Base-by-base conservation (phyloP, 2,888 invertebrate species). In the Stenodema calcarata region DNA sequence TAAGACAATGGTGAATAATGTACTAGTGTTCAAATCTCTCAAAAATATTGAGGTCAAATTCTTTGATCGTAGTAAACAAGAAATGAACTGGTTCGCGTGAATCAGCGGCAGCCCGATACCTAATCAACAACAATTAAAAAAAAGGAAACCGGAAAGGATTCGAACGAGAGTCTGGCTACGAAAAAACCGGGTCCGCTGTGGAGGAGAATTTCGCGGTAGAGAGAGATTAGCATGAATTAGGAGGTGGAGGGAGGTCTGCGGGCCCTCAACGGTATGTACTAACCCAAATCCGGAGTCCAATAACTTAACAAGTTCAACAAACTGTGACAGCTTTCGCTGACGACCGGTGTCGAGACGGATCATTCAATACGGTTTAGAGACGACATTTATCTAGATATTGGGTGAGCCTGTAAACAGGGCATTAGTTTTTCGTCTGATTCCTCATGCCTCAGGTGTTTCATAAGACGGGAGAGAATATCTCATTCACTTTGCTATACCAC, bases 201-300 rank as follows among this genome's bases (percentile, higher is more conserved):
- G 44, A 44, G 78, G n/a, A 44, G 78, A 78, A 78, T 78, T 78
- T 78, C 78, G 78, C 78, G 27, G 78, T 35, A 78, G 62, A 62
- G 62, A 44, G 44, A 27, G 44, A 78, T 78, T 78, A 78, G 78
- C 78, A 78, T 78, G 78, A 78, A 78, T 78, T 78, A 78, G 18
- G 23, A 78, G 44, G 18, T 11, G 23, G 73, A 35, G 7, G 78
- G 18, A 44, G 44, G 11, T 23, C 44, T 7, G 18, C 9, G 35
- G 75, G 75, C 11, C 78, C n/a, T 78, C 78, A 78, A 78, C 78
- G 78, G 78, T 78, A 23, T 44, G 78, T 35, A 76, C 75, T 78
- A 44, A 44, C 78, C 78, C 78, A 78, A 78, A 78, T 78, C 44
- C 62, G 23, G 62, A 23, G 62, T 18, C 50, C 50, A 11, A 50